These are phyloP conservation scores for Istiophorus platypterus DNA, from an alignment of 2,113 vertebrate genomes.

Conservation along the genomic window DNA sequence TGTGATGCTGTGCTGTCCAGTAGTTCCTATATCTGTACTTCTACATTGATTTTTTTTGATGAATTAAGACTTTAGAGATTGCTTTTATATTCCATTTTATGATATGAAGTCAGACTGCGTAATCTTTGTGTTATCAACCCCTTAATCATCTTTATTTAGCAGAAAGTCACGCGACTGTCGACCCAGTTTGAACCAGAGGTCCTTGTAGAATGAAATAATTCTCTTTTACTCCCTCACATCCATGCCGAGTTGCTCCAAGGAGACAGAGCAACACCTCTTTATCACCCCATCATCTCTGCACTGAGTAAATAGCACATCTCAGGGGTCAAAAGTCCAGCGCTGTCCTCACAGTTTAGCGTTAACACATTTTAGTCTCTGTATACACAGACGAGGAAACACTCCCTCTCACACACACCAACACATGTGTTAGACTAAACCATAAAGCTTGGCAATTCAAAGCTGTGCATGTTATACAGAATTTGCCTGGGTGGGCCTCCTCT, in stretches of 20 bases:
- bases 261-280: slow-evolving; percentile 63
- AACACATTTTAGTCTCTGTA: slow-evolving; percentile 35
- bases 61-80: neutral
- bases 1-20: no score
- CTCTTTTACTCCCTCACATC: slow-evolving; percentile 24
- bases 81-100: neutral
- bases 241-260: slow-evolving; percentile 32
- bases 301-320: slow-evolving; percentile 62
- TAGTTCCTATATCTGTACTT: slow-evolving; percentile 5
- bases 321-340: slow-evolving; percentile 72
- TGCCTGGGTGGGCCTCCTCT: slow-evolving; percentile 16
- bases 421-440: slow-evolving; percentile 11
- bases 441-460: slow-evolving; percentile 29
- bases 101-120: neutral
- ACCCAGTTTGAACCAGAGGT: slow-evolving; percentile 6
- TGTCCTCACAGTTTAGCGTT: slow-evolving; percentile 40
- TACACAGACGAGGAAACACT: slow-evolving; percentile 5
- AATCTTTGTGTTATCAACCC: neutral
- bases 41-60: neutral
- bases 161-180: slow-evolving; percentile 23
- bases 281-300: slow-evolving; percentile 63
- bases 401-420: slow-evolving; percentile 5
- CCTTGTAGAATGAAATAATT: slow-evolving; percentile 14
- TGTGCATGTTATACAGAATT: slow-evolving; percentile 4
- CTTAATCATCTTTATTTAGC: neutral